Base-by-base conservation (phyloP, 2,888 invertebrate genomes). In the Cataglyphis rosenhaueri region DNA sequence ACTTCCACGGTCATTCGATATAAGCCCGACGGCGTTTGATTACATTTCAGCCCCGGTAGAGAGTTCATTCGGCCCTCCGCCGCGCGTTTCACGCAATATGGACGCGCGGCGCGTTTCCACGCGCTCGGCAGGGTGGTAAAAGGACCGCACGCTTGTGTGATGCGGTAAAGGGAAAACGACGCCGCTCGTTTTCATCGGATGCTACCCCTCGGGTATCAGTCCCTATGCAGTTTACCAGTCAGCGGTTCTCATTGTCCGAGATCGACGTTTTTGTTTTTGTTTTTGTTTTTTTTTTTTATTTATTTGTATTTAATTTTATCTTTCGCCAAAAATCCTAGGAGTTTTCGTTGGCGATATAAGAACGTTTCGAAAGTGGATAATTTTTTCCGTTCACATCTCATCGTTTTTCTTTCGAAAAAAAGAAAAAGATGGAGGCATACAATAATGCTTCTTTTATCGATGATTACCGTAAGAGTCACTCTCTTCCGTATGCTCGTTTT, bases 1-100 rank as follows among this genome's bases (percentile, higher is more conserved):
- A 21, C 44, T 41, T 75, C 55, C 48, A 61, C 41, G 61, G 62
- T 68, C 65, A 61, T 66, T 74, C 62, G 62, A 66, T 70, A 78
- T 64, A 74, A 82, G 74, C 59, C 74, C 82, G 32, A 66, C 59
- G 68, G 71, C 73, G 78, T 84, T 84, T 84, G 83, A 84, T 84
- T 84, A 84, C 84, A 66, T 83, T 83, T 73, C 71, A 55, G 41
- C 78, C 78, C 21, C 62, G 55, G 44, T 61, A 6, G 32, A 66
- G 83, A 66, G 83, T 78, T 73, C 78, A 71, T 71, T 84, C 73
- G 82, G 41, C 38, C 25, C 71, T 21, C 38, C 76, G 55, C 29
- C 75, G 41, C 18, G 41, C 57, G 29, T 61, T 48, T 76, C 62
- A 57, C 52, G 66, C 65, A 66, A 64, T 41, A 32, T 29, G 75